Percentiles rank a stretch among this genome's conserved stretches.
phyloP scores from a whole-genome alignment of 2,113 vertebrate genomes.

The Barbus barbus region DNA sequence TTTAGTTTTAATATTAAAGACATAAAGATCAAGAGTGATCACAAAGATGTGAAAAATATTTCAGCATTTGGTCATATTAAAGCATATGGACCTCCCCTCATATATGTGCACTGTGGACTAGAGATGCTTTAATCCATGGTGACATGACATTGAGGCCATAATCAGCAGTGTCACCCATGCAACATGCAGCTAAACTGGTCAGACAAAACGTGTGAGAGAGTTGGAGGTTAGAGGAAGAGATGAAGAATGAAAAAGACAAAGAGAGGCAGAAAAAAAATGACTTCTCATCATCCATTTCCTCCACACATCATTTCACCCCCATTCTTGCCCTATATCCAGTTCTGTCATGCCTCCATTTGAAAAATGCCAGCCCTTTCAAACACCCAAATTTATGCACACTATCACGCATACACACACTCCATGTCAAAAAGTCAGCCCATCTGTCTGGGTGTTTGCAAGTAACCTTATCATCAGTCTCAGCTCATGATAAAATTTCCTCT shows the following conservation, averaged over 20 bases:
- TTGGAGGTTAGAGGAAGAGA: background rate
- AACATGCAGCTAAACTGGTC: constrained; percentile 11
- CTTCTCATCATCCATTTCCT: background rate
- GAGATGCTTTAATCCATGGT: constrained; percentile 19
- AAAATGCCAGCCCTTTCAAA: constrained; percentile 2
- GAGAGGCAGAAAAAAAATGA: background rate
- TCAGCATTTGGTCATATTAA: background rate
- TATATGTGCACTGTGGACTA: background rate
- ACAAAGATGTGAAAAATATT: background rate
- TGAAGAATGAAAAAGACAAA: background rate
- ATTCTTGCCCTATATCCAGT: background rate
- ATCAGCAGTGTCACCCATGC: constrained; percentile 33
- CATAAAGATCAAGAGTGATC: no score
- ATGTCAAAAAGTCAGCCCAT: background rate
- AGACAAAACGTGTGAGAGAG: background rate
- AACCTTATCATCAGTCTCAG: constrained; percentile 28
- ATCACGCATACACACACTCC: background rate
- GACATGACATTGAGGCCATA: constrained; percentile 15
- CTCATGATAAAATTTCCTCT: background rate
- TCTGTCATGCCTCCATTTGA: constrained; percentile 14
- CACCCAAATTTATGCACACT: background rate
- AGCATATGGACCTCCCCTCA: background rate
- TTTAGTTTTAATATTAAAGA: no score
- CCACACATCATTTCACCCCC: background rate
- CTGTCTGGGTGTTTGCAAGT: constrained; percentile 21